A percentile compares a stretch with the other conserved stretches of the same genome.
Evolutionary conservation across 2,888 invertebrate species (phyloP).

Genomic region (Helicoverpa assulta): DNA sequence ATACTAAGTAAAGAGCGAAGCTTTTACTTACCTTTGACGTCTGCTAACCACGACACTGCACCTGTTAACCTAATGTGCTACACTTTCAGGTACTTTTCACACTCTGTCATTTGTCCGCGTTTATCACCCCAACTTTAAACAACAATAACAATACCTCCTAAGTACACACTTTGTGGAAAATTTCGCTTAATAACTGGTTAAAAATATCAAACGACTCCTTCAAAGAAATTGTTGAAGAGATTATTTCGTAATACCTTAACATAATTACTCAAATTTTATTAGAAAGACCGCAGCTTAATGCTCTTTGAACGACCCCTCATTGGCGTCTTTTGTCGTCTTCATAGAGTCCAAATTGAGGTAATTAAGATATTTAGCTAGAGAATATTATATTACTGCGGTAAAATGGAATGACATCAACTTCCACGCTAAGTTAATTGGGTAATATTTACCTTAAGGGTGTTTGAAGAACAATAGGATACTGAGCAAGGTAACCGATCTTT

Average conservation of each 20-base stretch:
- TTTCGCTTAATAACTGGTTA: conserved; percentile 27
- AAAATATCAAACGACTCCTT: conserved; percentile 38
- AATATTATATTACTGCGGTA: conserved; percentile 58
- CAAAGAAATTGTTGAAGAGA: conserved; percentile 55
- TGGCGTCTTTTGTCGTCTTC: conserved; percentile 60
- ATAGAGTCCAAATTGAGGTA: conserved; percentile 63
- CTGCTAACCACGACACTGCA: no score
- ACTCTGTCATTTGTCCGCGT: background rate
- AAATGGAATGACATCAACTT: conserved; percentile 57
- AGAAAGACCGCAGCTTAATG: conserved; percentile 55
- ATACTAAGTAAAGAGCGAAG: no score
- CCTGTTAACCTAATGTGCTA: no score
- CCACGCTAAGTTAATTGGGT: conserved; percentile 48
- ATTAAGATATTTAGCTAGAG: conserved; percentile 61
- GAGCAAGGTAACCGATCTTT: background rate
- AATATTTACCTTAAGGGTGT: conserved; percentile 27
- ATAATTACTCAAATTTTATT: conserved; percentile 66
- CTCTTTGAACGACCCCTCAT: conserved; percentile 59
- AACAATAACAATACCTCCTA: conserved; percentile 1
- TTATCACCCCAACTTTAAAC: conserved; percentile 7
- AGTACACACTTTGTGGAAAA: conserved; percentile 21
- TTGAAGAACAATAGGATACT: conserved; percentile 11
- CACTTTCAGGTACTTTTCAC: background rate
- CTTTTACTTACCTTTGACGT: no score
- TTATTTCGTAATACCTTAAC: conserved; percentile 55